phyloP scores from a whole-genome alignment of 1,140 invertebrate genomes.

The Papilio glaucus region DNA sequence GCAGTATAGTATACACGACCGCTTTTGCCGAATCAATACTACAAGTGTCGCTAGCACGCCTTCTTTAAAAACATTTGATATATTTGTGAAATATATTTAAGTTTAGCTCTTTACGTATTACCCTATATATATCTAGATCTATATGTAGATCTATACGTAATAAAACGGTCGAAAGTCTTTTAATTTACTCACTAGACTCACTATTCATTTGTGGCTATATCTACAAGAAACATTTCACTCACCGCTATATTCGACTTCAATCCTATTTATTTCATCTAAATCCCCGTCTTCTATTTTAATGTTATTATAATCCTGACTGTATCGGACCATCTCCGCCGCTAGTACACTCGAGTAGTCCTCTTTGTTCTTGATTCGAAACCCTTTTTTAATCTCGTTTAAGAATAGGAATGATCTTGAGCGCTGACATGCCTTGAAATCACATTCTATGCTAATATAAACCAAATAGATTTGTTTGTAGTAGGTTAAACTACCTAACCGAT shows the following conservation, averaged over 20 bases:
- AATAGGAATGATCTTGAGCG: conserved; percentile 94
- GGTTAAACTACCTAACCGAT: too few species aligned
- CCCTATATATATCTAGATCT: too few species aligned
- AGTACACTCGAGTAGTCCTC: conserved; percentile 91
- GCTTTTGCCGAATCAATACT: too few species aligned
- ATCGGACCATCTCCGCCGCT: conserved; percentile 94
- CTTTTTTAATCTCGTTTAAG: conserved; percentile 93
- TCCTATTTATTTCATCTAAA: conserved; percentile 95
- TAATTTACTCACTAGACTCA: too few species aligned
- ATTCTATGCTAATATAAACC: too few species aligned
- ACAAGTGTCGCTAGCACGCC: too few species aligned
- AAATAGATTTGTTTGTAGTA: too few species aligned
- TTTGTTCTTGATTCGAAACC: conserved; percentile 90
- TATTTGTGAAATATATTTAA: too few species aligned
- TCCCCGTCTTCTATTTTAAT: conserved; percentile 93
- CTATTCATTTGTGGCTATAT: too few species aligned
- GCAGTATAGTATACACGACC: too few species aligned
- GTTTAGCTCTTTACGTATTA: too few species aligned
- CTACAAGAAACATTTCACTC: conserved; percentile 49
- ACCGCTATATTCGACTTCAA: conserved; percentile 97
- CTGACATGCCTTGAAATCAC: conserved; percentile 91
- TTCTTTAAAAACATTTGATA: too few species aligned
- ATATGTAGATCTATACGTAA: neutral
- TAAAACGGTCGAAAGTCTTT: neutral
- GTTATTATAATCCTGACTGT: conserved; percentile 92